Percentiles rank a stretch among this genome's conserved stretches.
Conservation (phyloP, 2,113 vertebrate species). For the Lucifuga dentata region DNA sequence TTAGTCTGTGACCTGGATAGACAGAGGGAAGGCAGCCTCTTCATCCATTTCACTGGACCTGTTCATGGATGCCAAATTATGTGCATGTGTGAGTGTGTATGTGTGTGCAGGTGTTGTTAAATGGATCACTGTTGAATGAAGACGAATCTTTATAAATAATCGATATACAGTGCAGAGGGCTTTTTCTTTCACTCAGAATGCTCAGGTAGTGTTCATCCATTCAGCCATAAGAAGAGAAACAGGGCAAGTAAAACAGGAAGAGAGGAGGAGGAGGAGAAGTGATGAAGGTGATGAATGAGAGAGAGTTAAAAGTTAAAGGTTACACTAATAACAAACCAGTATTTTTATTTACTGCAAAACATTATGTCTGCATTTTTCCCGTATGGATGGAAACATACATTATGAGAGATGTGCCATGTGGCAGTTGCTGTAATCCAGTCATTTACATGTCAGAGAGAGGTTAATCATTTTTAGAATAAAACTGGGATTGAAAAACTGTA, state of each 20-base stretch:
- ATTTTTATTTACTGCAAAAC: no score
- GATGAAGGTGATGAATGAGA: no score
- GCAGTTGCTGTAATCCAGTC: constrained; percentile 28
- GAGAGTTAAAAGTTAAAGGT: no score
- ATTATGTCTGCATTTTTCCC: no score
- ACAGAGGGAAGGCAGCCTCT: constrained; percentile 30
- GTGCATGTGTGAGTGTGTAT: constrained; percentile 22
- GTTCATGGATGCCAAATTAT: constrained; percentile 45
- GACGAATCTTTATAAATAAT: constrained; percentile 52
- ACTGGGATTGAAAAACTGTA: no score
- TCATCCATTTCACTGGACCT: constrained; percentile 48
- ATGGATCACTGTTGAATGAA: constrained; percentile 27
- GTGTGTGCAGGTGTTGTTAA: constrained; percentile 7
- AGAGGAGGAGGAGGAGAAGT: no score
- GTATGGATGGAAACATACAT: no score
- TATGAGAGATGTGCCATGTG: no score
- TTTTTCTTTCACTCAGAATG: constrained; percentile 32
- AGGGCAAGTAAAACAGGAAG: no score
- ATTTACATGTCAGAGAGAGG: no score
- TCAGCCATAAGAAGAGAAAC: neutral
- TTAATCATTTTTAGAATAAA: no score
- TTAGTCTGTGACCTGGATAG: constrained; percentile 60
- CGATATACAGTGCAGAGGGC: neutral
- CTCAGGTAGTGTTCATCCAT: neutral
- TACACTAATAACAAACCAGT: no score